Evolutionary conservation across 92 coral and sea anemone species (phyloP).

Genomic region (Epizoanthus ramosus): DNA sequence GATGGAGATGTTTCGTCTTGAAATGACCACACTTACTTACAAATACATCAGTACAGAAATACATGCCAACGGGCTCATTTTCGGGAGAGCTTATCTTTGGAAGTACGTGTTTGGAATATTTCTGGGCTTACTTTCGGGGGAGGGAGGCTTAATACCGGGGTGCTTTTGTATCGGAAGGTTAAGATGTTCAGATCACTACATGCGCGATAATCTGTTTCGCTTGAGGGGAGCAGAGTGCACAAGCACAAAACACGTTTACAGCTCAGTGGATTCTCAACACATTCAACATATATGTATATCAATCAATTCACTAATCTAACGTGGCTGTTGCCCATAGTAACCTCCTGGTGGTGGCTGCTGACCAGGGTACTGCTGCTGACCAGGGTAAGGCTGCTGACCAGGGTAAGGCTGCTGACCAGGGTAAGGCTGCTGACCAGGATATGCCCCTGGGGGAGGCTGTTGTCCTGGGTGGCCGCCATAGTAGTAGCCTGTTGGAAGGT

Average conservation of each 20-base stretch:
- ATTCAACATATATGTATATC: neutral
- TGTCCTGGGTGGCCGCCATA: slow-evolving; percentile 89
- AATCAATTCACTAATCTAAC: neutral
- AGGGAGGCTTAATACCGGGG: too few species aligned
- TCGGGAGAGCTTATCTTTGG: too few species aligned
- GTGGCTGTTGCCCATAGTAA: slow-evolving; percentile 40
- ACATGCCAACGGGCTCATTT: too few species aligned
- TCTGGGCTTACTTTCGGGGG: too few species aligned
- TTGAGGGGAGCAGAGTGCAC: too few species aligned
- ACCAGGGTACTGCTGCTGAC: slow-evolving; percentile 46
- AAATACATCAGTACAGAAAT: too few species aligned
- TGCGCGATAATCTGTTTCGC: too few species aligned
- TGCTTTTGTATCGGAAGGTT: too few species aligned
- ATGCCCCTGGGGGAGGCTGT: slow-evolving; percentile 68
- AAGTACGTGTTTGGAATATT: too few species aligned
- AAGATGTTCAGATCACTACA: too few species aligned
- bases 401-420: slow-evolving; percentile 44
- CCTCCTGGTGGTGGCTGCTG: slow-evolving; percentile 40
- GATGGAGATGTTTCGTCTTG: too few species aligned
- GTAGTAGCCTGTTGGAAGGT: slow-evolving; percentile 79
- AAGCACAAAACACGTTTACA: neutral
- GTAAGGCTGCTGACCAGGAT: slow-evolving; percentile 56
- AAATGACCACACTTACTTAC: too few species aligned
- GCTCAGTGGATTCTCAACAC: neutral
- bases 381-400: slow-evolving; percentile 35